phyloP scores from a whole-genome alignment of 1,140 invertebrate genomes.

The Drosophila parvula region DNA sequence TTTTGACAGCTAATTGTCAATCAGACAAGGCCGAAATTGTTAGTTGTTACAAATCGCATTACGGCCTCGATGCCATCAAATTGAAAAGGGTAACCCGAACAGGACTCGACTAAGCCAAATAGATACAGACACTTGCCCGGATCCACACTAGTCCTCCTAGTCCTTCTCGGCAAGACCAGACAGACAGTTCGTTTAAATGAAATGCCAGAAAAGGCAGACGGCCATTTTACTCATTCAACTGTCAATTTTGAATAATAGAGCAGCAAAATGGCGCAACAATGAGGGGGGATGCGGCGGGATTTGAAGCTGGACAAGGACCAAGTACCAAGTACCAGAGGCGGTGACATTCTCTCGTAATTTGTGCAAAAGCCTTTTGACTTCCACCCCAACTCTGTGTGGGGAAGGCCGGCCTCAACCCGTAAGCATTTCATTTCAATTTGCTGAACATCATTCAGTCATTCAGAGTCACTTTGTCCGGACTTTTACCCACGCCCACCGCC shows the following conservation, averaged over 20 bases:
- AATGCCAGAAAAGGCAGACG: conserved; percentile 51
- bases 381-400: conserved; percentile 3
- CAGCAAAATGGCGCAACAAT: conserved; percentile 78
- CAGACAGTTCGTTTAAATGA: conserved; percentile 54
- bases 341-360: conserved; percentile 80
- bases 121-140: conserved; percentile 9
- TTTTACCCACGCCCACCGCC: not conserved
- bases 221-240: conserved; percentile 79
- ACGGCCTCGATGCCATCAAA: conserved; percentile 51
- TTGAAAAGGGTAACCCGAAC: conserved; percentile 59
- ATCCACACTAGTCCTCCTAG: conserved; percentile 1
- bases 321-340: conserved; percentile 26
- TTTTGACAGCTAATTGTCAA: conserved; percentile 73
- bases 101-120: conserved; percentile 21
- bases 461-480: conserved; percentile 44
- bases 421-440: conserved; percentile 74
- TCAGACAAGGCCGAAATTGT: conserved; percentile 20
- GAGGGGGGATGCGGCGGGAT: not conserved
- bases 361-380: conserved; percentile 69
- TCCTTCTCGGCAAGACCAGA: conserved; percentile 13
- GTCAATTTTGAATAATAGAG: conserved; percentile 82
- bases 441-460: conserved; percentile 59
- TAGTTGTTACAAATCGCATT: conserved; percentile 48
- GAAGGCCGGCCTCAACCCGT: conserved; percentile 26
- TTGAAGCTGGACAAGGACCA: conserved; percentile 11